phyloP scores from a whole-genome alignment of 2,113 vertebrate genomes.

The Oophaga pumilio region DNA sequence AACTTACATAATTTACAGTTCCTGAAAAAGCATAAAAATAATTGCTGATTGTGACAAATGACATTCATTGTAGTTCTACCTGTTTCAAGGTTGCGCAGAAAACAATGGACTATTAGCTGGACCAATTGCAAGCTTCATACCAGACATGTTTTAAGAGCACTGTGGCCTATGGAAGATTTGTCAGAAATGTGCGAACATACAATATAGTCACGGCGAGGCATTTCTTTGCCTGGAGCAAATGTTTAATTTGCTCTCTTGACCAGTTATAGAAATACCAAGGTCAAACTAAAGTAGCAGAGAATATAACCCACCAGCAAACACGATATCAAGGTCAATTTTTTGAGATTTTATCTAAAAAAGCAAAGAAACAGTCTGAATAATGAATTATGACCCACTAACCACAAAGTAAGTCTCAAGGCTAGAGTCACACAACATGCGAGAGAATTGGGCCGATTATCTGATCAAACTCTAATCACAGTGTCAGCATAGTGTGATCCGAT shows the following conservation, averaged over 20 bases:
- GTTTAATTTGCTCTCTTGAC: background rate
- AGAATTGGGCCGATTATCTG: no score
- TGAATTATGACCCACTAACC: background rate
- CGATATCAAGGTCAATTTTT: background rate
- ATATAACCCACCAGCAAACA: background rate
- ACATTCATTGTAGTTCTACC: background rate
- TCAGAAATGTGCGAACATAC: background rate
- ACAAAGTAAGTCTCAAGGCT: no score
- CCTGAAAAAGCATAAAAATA: background rate
- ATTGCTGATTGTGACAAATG: background rate
- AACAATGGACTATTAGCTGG: background rate
- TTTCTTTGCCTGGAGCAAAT: background rate
- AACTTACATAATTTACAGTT: conserved; percentile 23
- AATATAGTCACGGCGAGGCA: background rate
- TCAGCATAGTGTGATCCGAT: no score
- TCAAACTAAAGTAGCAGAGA: background rate
- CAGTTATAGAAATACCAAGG: background rate
- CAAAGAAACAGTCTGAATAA: background rate
- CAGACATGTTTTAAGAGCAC: background rate
- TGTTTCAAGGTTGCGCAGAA: background rate
- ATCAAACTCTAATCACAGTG: no score
- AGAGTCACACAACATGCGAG: no score
- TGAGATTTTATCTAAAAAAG: background rate
- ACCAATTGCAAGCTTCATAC: background rate
- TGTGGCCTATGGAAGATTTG: background rate